Evolutionary conservation across 2,113 vertebrate species (phyloP).

Genomic region (Xiphorhynchus elegans): DNA sequence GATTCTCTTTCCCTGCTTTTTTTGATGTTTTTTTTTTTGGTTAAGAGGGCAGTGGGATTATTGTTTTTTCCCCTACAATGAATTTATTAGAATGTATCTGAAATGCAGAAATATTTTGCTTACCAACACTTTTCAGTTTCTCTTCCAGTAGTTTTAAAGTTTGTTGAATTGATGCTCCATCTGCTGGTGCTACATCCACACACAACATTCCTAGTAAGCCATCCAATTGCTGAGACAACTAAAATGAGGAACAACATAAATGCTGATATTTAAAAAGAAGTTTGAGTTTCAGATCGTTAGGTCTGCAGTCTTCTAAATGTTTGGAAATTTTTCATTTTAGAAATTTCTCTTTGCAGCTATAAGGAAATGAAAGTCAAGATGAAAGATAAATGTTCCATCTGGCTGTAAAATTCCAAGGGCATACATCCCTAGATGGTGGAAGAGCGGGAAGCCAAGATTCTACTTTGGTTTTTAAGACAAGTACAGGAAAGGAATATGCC

Average conservation of each 20-base stretch:
- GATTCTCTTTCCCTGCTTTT: not conserved
- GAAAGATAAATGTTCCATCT: not conserved
- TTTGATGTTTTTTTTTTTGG: not conserved
- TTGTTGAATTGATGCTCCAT: constrained; percentile 96
- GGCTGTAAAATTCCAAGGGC: not conserved
- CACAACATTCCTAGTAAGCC: constrained; percentile 97
- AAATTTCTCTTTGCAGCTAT: not conserved
- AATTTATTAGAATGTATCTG: not conserved
- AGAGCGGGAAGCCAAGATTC: not conserved
- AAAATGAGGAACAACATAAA: constrained; percentile 57
- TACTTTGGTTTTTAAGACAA: not conserved
- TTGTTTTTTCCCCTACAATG: not conserved
- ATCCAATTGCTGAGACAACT: constrained; percentile 97
- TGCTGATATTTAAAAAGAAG: not conserved
- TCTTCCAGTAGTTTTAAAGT: constrained; percentile 97
- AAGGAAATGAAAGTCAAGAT: not conserved
- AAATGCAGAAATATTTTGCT: constrained; percentile 66
- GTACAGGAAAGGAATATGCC: not conserved
- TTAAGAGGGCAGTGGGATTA: not conserved
- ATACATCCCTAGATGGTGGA: rapidly evolving
- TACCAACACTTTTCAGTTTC: constrained; percentile 96
- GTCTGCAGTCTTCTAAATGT: not conserved
- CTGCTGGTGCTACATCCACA: constrained; percentile 94
- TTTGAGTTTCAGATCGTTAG: not conserved
- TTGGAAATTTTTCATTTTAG: not conserved